Conservation (phyloP, 2,888 invertebrate species). For the Osmoderma eremita region DNA sequence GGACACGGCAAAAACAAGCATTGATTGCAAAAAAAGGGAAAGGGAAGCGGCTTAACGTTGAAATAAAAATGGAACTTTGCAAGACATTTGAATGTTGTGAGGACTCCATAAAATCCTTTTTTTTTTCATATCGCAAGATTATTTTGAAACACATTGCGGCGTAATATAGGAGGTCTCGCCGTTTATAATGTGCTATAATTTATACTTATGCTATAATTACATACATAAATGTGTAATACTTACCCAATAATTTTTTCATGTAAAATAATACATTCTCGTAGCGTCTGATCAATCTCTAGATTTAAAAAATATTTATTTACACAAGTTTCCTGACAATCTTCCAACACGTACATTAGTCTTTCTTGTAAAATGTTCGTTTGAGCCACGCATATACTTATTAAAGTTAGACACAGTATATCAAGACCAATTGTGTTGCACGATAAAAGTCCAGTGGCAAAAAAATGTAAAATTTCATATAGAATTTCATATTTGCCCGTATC, state of each 20-base stretch:
- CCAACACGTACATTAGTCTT: neutral
- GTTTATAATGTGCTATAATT: too few species aligned
- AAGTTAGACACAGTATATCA: conserved; percentile 7
- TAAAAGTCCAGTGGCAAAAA: neutral
- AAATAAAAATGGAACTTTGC: too few species aligned
- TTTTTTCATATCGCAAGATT: too few species aligned
- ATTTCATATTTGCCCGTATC: conserved; percentile 2
- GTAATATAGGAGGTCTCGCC: too few species aligned
- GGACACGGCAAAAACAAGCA: too few species aligned
- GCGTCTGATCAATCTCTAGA: neutral
- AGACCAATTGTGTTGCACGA: neutral
- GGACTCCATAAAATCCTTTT: too few species aligned
- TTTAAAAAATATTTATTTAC: neutral
- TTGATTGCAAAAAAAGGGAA: too few species aligned
- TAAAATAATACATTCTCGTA: conserved; percentile 21
- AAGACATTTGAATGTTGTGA: too few species aligned
- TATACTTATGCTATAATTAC: too few species aligned
- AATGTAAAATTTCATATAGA: neutral
- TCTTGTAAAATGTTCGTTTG: conserved; percentile 20
- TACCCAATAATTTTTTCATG: conserved; percentile 27
- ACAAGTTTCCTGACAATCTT: neutral
- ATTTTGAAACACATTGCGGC: too few species aligned
- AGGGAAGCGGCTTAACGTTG: too few species aligned
- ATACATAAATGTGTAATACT: conserved; percentile 8
- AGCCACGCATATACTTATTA: neutral